These are phyloP conservation scores for Polietes domitor DNA, from an alignment of 2,888 invertebrate genomes.

Conservation along the genomic window DNA sequence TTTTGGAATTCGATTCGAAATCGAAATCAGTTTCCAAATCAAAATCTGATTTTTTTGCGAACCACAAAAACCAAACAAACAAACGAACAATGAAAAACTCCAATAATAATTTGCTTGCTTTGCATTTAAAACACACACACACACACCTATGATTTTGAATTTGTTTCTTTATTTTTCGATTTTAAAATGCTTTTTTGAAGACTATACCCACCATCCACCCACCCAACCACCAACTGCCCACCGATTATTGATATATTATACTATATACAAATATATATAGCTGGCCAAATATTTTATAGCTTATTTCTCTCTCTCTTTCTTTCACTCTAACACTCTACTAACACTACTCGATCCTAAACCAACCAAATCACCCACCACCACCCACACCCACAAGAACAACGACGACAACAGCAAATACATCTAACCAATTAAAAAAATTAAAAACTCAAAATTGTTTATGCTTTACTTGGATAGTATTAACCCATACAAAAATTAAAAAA, in stretches of 20 bases:
- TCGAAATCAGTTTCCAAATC: conserved; percentile 52
- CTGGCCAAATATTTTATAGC: conserved; percentile 12
- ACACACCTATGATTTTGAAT: conserved; percentile 17
- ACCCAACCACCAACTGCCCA: neutral
- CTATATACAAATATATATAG: neutral
- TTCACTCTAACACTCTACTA: neutral
- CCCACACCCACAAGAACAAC: neutral
- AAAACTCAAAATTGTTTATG: conserved; percentile 1
- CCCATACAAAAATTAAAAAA: neutral
- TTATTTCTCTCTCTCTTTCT: neutral
- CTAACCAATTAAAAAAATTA: neutral
- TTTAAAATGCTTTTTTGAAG: conserved; percentile 29
- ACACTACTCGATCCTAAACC: neutral
- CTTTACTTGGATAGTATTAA: neutral
- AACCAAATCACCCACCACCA: neutral
- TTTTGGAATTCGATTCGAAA: conserved; percentile 7
- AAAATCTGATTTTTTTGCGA: conserved; percentile 43
- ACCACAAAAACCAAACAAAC: conserved; percentile 28
- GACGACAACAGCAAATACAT: neutral
- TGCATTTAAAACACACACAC: conserved; percentile 44
- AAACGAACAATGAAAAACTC: too few species aligned
- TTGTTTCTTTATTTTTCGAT: conserved; percentile 17
- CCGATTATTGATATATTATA: neutral
- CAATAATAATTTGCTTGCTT: conserved; percentile 61
- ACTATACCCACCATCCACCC: neutral